phyloP scores from a whole-genome alignment of 2,888 invertebrate species.

The Dermolepida albohirtum region DNA sequence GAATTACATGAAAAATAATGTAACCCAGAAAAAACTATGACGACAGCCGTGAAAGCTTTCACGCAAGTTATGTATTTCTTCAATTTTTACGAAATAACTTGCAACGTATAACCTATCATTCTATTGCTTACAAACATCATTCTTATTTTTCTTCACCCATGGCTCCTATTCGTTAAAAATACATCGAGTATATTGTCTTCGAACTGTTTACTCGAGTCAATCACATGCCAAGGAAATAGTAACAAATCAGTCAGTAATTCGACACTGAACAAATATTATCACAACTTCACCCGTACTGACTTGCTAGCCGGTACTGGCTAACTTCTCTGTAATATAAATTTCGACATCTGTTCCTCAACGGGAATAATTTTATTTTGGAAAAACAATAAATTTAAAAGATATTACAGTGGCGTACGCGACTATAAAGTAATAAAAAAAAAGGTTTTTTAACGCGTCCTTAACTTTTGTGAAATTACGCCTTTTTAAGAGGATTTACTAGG shows the following conservation, averaged over 20 bases:
- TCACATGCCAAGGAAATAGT: slow-evolving; percentile 48
- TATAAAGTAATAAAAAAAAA: neutral
- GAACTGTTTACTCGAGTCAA: slow-evolving; percentile 40
- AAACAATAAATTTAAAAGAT: slow-evolving; percentile 1
- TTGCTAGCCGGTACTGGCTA: neutral
- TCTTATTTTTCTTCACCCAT: neutral
- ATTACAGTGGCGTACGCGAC: neutral
- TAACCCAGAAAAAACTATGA: no score
- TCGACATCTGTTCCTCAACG: slow-evolving; percentile 5
- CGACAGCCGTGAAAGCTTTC: no score
- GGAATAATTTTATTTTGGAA: neutral
- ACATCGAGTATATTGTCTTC: slow-evolving; percentile 15
- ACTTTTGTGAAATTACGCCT: slow-evolving; percentile 14
- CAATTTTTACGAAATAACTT: no score
- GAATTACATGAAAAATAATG: no score
- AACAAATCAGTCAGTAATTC: slow-evolving; percentile 47
- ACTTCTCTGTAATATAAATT: slow-evolving; percentile 2
- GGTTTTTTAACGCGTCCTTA: slow-evolving; percentile 2
- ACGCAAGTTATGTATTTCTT: no score
- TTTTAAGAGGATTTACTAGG: slow-evolving; percentile 21
- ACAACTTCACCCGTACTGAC: slow-evolving; percentile 39
- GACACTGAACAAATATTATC: slow-evolving; percentile 49
- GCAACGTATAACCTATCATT: no score
- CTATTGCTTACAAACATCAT: neutral
- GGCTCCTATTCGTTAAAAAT: slow-evolving; percentile 1